Evolutionary conservation across 2,113 vertebrate genomes (phyloP).

Genomic region (Speoplatyrhinus poulsoni): DNA sequence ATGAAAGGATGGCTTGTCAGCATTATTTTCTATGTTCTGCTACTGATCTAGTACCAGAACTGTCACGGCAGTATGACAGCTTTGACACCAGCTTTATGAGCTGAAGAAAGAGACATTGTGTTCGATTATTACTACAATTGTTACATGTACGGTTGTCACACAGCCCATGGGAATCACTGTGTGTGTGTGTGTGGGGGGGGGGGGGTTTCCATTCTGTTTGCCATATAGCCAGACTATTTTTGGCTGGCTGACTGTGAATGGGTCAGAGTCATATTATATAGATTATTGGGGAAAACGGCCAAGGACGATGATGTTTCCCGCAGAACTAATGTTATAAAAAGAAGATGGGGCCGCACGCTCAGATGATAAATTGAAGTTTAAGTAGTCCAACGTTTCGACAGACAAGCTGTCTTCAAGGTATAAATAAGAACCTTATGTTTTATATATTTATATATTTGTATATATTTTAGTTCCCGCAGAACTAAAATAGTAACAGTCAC

Average conservation of each 20-base stretch:
- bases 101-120: too few relatives aligned
- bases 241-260: conserved; percentile 40
- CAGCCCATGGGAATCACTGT: neutral
- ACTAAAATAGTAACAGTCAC: neutral
- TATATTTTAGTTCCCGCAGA: neutral
- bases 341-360: neutral
- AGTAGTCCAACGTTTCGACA: too few relatives aligned
- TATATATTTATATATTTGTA: too few relatives aligned
- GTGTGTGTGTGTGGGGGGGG: conserved; percentile 14
- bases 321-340: neutral
- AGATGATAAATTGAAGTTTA: neutral
- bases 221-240: conserved; percentile 34
- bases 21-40: too few relatives aligned
- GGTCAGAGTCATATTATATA: conserved; percentile 51
- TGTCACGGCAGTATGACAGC: too few relatives aligned
- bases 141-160: too few relatives aligned
- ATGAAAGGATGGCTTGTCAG: too few relatives aligned
- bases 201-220: conserved; percentile 61
- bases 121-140: too few relatives aligned
- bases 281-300: conserved; percentile 49
- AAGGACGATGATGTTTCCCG: conserved; percentile 16
- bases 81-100: too few relatives aligned
- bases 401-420: too few relatives aligned
- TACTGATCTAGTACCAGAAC: too few relatives aligned
- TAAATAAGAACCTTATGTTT: too few relatives aligned